A percentile compares a stretch with the other conserved stretches of the same genome.
Evolutionary conservation across 2,888 invertebrate species (phyloP).

Genomic region (Corbicula japonica): DNA sequence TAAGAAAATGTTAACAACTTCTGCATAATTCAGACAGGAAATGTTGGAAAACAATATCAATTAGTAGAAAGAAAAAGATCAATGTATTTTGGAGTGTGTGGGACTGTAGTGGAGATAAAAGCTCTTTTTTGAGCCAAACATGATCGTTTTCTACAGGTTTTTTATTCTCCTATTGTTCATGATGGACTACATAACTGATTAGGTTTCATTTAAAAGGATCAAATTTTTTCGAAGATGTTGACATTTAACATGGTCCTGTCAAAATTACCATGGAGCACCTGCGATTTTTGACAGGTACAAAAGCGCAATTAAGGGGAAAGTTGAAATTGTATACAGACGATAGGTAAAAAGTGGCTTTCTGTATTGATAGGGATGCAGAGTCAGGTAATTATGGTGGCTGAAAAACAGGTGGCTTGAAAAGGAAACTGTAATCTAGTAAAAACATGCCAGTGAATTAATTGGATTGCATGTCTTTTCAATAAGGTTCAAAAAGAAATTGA

Average conservation of each 20-base stretch:
- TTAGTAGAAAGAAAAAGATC: too few species aligned
- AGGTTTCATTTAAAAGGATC: constrained; percentile 6
- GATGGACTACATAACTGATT: too few species aligned
- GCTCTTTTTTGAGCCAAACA: too few species aligned
- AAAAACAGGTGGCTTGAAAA: constrained; percentile 29
- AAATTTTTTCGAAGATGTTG: constrained; percentile 9
- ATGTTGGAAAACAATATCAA: too few species aligned
- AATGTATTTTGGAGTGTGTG: neutral
- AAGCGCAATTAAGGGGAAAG: constrained; percentile 5
- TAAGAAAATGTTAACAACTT: too few species aligned
- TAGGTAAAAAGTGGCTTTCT: neutral
- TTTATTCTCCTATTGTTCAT: too few species aligned
- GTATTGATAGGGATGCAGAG: constrained; percentile 11
- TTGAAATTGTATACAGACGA: constrained; percentile 21
- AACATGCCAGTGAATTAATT: constrained; percentile 41
- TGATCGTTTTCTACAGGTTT: too few species aligned
- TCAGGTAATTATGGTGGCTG: constrained; percentile 17
- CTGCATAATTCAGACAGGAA: too few species aligned
- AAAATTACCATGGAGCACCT: constrained; percentile 32
- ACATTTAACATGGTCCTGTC: constrained; percentile 27
- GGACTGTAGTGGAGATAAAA: too few species aligned
- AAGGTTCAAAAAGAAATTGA: too few species aligned
- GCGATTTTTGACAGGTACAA: constrained; percentile 17
- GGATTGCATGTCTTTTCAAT: constrained; percentile 34
- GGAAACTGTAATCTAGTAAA: constrained; percentile 19